Conservation (phyloP, 2,797 vertebrate genomes). For the Trichosurus vulpecula region DNA sequence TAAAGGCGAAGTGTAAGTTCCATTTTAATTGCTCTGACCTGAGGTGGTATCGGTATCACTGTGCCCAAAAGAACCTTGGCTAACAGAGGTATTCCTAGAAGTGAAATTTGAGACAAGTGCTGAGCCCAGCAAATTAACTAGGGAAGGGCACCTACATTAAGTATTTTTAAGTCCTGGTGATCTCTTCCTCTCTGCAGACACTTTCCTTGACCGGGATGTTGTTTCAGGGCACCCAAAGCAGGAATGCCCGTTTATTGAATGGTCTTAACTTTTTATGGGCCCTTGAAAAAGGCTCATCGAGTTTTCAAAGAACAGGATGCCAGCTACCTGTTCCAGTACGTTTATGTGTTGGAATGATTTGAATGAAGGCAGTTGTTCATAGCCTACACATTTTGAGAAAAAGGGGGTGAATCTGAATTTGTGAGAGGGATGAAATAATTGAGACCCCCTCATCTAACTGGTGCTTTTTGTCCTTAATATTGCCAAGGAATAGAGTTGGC, state of each 20-base stretch:
- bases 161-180: neutral
- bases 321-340: neutral
- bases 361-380: neutral
- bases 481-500: constrained; percentile 33
- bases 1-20: neutral
- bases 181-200: neutral
- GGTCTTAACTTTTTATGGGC: neutral
- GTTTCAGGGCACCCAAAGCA: constrained; percentile 24
- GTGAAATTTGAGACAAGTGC: constrained; percentile 30
- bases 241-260: neutral
- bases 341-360: neutral
- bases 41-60: constrained; percentile 11
- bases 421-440: constrained; percentile 27
- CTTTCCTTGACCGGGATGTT: neutral
- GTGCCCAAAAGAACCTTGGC: constrained; percentile 12
- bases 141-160: neutral
- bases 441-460: constrained; percentile 21
- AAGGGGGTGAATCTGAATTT: neutral
- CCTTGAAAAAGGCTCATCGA: neutral
- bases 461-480: constrained; percentile 64
- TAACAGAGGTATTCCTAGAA: constrained; percentile 19
- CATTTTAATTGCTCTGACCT: constrained; percentile 16
- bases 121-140: neutral
- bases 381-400: neutral
- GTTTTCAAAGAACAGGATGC: constrained; percentile 26